phyloP scores from a whole-genome alignment of 2,888 invertebrate species.

The Euplagia quadripunctaria region DNA sequence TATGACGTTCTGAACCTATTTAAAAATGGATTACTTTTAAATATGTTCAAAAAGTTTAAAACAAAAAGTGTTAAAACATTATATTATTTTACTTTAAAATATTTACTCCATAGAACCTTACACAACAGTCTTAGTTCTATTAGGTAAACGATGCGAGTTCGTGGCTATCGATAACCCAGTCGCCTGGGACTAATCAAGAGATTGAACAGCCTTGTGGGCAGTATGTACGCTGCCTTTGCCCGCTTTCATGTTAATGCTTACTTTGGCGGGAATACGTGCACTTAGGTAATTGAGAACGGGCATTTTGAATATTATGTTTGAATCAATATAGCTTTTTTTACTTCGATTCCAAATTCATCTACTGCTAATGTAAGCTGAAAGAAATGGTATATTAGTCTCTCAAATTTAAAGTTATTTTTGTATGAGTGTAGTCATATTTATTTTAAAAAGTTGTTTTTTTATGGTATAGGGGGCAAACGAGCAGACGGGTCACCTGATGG shows the following conservation, averaged over 20 bases:
- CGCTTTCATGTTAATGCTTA: constrained; percentile 39
- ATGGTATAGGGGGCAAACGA: no score
- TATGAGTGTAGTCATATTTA: neutral
- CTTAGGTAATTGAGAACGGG: constrained; percentile 40
- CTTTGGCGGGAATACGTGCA: constrained; percentile 52
- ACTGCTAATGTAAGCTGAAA: constrained; percentile 11
- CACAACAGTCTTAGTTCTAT: constrained; percentile 21
- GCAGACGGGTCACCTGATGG: no score
- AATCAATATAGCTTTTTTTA: constrained; percentile 9
- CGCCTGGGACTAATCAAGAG: constrained; percentile 65
- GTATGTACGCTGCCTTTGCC: constrained; percentile 40
- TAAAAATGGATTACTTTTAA: neutral
- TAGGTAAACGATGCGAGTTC: constrained; percentile 39
- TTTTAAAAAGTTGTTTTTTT: no score
- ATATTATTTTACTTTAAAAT: constrained; percentile 10
- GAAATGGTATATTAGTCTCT: neutral
- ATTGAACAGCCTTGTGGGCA: constrained; percentile 57
- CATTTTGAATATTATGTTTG: constrained; percentile 23
- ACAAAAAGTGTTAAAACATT: neutral
- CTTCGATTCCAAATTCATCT: constrained; percentile 16
- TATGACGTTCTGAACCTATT: neutral
- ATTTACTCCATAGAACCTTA: constrained; percentile 17
- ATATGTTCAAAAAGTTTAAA: neutral
- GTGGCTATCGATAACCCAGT: constrained; percentile 61
- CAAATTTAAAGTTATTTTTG: neutral